Evolutionary conservation across 2,113 vertebrate genomes (phyloP).

Genomic region (Tenebrosternarchus preto): DNA sequence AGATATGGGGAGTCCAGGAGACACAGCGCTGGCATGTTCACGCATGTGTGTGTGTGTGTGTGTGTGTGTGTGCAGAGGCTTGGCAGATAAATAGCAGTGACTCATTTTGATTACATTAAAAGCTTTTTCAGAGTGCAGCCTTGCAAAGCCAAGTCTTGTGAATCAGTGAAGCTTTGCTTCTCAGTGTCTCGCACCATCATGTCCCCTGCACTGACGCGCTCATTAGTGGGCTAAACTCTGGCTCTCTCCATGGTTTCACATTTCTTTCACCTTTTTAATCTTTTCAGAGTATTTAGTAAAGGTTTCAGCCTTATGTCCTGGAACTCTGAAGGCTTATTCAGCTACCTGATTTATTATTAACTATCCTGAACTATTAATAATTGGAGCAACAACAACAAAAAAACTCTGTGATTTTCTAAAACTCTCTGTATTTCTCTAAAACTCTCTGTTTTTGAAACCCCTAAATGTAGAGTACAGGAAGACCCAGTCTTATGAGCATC

Average conservation of each 20-base stretch:
- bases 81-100: slow-evolving; percentile 48
- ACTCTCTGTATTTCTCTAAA: not conserved
- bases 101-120: slow-evolving; percentile 60
- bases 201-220: slow-evolving; percentile 19
- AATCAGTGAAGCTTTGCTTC: slow-evolving; percentile 33
- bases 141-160: slow-evolving; percentile 33
- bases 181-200: too few species aligned
- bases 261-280: not conserved
- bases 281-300: slow-evolving; percentile 11
- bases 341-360: not conserved
- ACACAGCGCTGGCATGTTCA: too few species aligned
- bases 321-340: not conserved
- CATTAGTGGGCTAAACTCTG: slow-evolving; percentile 19
- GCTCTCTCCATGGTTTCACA: not conserved
- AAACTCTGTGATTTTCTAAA: not conserved
- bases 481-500: not conserved
- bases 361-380: not conserved
- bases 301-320: not conserved
- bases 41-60: not conserved
- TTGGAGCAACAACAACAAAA: not conserved
- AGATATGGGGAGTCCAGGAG: not conserved
- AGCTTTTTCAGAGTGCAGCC: slow-evolving; percentile 48
- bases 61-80: slow-evolving; percentile 19
- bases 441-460: not conserved
- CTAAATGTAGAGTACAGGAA: not conserved